These are phyloP conservation scores for Glyphotaelius pellucidus DNA, from an alignment of 2,888 invertebrate species.

Conservation along the genomic window DNA sequence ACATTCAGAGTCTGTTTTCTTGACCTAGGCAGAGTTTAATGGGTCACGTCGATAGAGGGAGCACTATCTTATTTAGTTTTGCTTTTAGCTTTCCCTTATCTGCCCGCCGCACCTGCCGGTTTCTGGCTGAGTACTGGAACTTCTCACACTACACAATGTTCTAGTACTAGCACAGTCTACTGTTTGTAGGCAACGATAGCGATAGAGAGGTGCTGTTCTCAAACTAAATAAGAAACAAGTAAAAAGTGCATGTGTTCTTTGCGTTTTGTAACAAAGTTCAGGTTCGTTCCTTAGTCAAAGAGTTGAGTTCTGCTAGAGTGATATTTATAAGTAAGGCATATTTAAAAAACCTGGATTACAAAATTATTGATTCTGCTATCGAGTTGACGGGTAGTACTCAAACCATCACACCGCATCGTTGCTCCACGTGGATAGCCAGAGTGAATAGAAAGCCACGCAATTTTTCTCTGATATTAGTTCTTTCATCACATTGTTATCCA, in stretches of 20 bases:
- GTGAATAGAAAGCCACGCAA: background rate
- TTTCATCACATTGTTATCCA: too few species aligned
- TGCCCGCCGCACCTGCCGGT: conserved; percentile 33
- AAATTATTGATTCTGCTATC: background rate
- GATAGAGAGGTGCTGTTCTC: background rate
- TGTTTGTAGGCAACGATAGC: background rate
- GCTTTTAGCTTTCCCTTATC: conserved; percentile 36
- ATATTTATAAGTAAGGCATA: background rate
- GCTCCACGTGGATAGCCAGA: too few species aligned
- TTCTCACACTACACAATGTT: background rate
- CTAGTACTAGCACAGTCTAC: background rate
- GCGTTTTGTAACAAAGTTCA: background rate
- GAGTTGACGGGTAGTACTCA: too few species aligned
- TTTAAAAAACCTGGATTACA: background rate
- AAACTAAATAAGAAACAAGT: background rate
- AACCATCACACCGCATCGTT: too few species aligned
- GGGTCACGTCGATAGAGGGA: conserved; percentile 45
- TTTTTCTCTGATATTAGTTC: background rate
- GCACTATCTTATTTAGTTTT: conserved; percentile 31
- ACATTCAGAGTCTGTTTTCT: conserved; percentile 2
- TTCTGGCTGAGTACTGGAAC: background rate
- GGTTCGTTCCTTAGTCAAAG: background rate
- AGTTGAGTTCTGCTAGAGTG: too few species aligned
- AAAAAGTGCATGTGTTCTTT: background rate
- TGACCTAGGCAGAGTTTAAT: conserved; percentile 36